A percentile compares a stretch with the other conserved stretches of the same genome.
These are phyloP conservation scores for Phortica okadai DNA, from an alignment of 2,888 invertebrate genomes.

Conservation along the genomic window DNA sequence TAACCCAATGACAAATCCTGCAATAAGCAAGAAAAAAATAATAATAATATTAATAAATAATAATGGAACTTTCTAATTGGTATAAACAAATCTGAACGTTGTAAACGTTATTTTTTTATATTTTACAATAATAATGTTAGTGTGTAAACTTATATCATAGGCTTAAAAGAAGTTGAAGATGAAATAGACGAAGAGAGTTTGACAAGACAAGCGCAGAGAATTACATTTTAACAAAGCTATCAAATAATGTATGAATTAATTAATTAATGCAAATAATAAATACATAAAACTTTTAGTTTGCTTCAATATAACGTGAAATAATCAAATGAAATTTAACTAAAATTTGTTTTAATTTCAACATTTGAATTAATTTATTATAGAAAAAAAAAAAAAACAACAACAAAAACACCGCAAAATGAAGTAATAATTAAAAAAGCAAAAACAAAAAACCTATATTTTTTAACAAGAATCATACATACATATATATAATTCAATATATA, in stretches of 20 bases:
- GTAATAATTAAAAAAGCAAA: conserved; percentile 23
- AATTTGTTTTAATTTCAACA: conserved; percentile 3
- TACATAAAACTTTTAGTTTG: conserved; percentile 4
- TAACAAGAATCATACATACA: conserved; percentile 15
- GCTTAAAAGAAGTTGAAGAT: conserved; percentile 18
- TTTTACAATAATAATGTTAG: conserved; percentile 31
- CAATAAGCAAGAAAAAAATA: background rate
- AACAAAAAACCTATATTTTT: conserved; percentile 17
- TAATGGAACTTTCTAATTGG: conserved; percentile 15
- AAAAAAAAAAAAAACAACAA: background rate
- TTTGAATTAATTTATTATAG: background rate
- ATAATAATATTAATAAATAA: conserved; percentile 6
- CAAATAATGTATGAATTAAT: background rate
- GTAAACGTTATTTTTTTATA: conserved; percentile 39
- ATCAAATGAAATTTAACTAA: background rate
- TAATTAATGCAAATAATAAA: conserved; percentile 13
- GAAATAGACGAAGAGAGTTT: background rate
- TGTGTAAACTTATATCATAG: conserved; percentile 37
- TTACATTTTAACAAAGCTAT: conserved; percentile 22
- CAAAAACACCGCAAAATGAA: background rate
- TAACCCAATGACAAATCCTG: background rate
- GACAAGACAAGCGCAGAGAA: background rate
- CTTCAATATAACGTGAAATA: background rate
- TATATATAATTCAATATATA: conserved; percentile 6
- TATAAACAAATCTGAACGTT: conserved; percentile 31